A percentile compares a stretch with the other conserved stretches of the same genome.
These are phyloP conservation scores for Helicoverpa assulta DNA, from an alignment of 2,888 invertebrate genomes.

Conservation along the genomic window DNA sequence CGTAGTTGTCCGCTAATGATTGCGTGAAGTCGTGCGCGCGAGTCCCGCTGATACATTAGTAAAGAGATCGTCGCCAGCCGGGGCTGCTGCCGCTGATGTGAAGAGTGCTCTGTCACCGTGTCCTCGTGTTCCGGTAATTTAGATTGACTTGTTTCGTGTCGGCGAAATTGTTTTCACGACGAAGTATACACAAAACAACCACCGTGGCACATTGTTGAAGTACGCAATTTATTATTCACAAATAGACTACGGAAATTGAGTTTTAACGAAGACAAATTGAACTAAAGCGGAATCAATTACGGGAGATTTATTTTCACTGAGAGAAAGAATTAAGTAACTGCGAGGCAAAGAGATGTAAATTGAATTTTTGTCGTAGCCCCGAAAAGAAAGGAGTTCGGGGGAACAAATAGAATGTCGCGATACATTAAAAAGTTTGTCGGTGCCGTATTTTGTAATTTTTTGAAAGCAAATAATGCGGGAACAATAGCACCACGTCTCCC, in stretches of 20 bases:
- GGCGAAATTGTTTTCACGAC: slow-evolving; percentile 76
- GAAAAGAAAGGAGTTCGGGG: slow-evolving; percentile 73
- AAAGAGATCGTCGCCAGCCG: slow-evolving; percentile 59
- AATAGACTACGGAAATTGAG: slow-evolving; percentile 88
- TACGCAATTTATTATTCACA: slow-evolving; percentile 88
- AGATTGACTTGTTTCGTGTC: slow-evolving; percentile 82
- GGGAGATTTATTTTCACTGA: slow-evolving; percentile 87
- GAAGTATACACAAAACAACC: slow-evolving; percentile 76
- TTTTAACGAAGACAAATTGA: slow-evolving; percentile 90
- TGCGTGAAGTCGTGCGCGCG: slow-evolving; percentile 37
- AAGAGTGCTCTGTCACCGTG: slow-evolving; percentile 66
- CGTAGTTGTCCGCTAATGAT: slow-evolving; percentile 50
- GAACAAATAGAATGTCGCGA: slow-evolving; percentile 71
- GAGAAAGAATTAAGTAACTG: slow-evolving; percentile 87
- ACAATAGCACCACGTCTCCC: slow-evolving; percentile 38
- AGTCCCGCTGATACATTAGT: slow-evolving; percentile 60
- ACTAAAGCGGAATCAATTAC: slow-evolving; percentile 89
- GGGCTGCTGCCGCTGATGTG: slow-evolving; percentile 54
- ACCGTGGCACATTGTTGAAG: slow-evolving; percentile 79
- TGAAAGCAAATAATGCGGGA: slow-evolving; percentile 54
- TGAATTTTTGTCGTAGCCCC: slow-evolving; percentile 84
- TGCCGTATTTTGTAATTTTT: slow-evolving; percentile 68
- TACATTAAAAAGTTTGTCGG: slow-evolving; percentile 75
- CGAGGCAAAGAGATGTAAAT: slow-evolving; percentile 86
- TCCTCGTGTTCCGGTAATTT: slow-evolving; percentile 74